Conservation (phyloP, 2,888 invertebrate species). For the Oligia strigilis region DNA sequence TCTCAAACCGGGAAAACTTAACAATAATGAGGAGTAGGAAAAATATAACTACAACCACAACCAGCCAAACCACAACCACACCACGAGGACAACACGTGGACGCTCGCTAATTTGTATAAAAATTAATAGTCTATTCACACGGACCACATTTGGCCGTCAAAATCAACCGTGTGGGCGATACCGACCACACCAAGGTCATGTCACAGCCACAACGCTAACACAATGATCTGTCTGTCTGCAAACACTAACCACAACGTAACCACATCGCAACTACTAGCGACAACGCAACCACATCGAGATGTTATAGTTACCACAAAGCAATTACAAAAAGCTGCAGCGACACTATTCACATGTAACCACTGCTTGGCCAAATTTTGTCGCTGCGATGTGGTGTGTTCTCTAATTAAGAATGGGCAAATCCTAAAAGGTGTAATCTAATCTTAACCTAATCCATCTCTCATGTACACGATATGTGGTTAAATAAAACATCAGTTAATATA, state of each 20-base stretch:
- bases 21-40: not conserved
- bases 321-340: not conserved
- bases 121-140: not conserved
- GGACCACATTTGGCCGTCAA: not conserved
- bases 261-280: not conserved
- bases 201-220: not conserved
- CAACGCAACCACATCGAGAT: not conserved
- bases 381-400: not conserved
- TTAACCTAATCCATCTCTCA: too few relatives aligned
- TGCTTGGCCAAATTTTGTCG: not conserved
- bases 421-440: too few relatives aligned
- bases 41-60: not conserved
- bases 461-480: not conserved
- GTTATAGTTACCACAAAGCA: not conserved
- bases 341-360: not conserved
- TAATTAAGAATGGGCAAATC: not conserved
- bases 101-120: not conserved
- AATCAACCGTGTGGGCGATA: not conserved
- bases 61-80: not conserved
- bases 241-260: not conserved
- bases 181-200: not conserved
- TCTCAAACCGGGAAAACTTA: not conserved
- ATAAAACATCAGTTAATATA: constrained; percentile 1
- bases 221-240: not conserved
- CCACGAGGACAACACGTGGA: not conserved